A percentile compares a stretch with the other conserved stretches of the same genome.
phyloP scores from a whole-genome alignment of 2,888 invertebrate species.

The Apamea monoglypha region DNA sequence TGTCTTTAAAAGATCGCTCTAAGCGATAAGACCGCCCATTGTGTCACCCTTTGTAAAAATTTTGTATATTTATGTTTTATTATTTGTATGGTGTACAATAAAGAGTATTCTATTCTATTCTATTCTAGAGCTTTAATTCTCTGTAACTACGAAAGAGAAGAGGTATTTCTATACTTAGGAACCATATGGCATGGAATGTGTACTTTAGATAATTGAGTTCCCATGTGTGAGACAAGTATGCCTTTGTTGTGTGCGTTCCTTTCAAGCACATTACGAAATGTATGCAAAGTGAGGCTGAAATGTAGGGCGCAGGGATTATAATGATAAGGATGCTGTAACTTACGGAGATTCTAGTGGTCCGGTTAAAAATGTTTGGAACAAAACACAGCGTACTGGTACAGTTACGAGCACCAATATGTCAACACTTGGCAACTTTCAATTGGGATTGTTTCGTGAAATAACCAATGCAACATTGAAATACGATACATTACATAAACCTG shows the following conservation, averaged over 20 bases:
- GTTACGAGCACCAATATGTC: no score
- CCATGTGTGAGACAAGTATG: constrained; percentile 26
- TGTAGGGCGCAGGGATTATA: constrained; percentile 48
- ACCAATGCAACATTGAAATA: no score
- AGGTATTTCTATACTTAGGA: neutral
- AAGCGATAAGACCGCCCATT: no score
- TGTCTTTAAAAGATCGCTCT: no score
- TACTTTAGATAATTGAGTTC: constrained; percentile 44
- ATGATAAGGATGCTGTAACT: constrained; percentile 9
- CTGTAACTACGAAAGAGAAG: neutral
- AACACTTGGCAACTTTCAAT: no score
- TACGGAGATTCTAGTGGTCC: neutral
- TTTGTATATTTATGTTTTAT: no score
- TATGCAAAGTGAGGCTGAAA: constrained; percentile 31
- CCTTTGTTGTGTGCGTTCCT: constrained; percentile 28
- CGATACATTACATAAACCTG: no score
- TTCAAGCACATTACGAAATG: constrained; percentile 45
- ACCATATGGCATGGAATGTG: constrained; percentile 6
- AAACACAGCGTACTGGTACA: no score
- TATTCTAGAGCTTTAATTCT: neutral
- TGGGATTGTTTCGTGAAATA: no score
- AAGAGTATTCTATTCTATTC: no score
- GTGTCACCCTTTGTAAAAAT: no score
- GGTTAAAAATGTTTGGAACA: neutral
- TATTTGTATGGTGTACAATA: no score